Conservation (phyloP, 2,113 vertebrate species). For the Natator depressus region DNA sequence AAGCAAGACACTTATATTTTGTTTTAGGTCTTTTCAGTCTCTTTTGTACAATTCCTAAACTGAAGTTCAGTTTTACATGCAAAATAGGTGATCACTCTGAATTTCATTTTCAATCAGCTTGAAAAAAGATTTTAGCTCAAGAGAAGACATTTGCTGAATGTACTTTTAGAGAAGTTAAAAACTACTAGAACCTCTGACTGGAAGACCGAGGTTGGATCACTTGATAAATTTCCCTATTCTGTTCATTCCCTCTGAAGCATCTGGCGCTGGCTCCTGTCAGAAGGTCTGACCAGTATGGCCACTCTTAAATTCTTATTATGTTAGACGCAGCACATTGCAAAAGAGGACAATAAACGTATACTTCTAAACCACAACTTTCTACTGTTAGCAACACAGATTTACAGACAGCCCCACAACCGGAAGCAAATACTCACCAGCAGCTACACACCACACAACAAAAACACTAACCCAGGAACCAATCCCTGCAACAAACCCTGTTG, state of each 20-base stretch:
- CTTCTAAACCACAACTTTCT: accelerated
- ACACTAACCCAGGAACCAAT: too few species aligned
- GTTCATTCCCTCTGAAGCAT: background rate
- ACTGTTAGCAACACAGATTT: background rate
- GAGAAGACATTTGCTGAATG: background rate
- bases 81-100: background rate
- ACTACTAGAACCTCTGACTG: background rate
- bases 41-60: background rate
- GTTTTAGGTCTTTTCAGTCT: background rate
- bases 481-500: too few species aligned
- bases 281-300: background rate
- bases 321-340: background rate
- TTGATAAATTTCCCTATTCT: background rate
- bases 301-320: background rate
- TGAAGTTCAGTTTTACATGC: background rate
- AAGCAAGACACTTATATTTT: background rate
- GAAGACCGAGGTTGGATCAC: background rate
- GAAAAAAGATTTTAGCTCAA: background rate
- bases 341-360: background rate
- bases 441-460: too few species aligned
- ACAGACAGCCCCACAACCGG: too few species aligned
- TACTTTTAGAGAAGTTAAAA: background rate
- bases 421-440: too few species aligned
- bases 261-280: background rate
- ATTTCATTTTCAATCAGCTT: background rate